These are phyloP conservation scores for Indicator maculatus DNA, from an alignment of 2,113 vertebrate species.

Conservation along the genomic window DNA sequence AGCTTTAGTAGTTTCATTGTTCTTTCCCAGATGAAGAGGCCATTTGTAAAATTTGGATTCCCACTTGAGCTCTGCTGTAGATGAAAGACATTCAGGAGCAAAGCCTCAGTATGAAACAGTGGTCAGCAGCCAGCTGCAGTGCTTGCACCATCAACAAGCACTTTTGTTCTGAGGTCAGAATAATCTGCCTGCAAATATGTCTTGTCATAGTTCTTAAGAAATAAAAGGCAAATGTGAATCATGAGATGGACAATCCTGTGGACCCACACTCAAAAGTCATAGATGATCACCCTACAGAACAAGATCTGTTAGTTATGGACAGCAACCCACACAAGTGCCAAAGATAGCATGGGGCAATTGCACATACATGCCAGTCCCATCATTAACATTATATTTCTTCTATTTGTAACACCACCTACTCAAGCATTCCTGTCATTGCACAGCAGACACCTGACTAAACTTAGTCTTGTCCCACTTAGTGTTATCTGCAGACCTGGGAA, in stretches of 20 bases:
- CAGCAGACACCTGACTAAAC: not conserved
- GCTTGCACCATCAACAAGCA: not conserved
- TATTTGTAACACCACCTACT: not conserved
- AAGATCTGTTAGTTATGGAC: not conserved
- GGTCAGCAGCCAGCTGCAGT: not conserved
- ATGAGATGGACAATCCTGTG: not conserved
- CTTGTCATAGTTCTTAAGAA: not conserved
- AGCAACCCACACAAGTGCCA: not conserved
- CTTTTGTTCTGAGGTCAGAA: not conserved
- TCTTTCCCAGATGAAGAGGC: not conserved
- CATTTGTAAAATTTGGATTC: not conserved
- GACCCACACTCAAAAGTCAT: not conserved
- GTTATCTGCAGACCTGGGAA: not conserved
- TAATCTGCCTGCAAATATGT: not conserved
- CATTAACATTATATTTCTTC: not conserved
- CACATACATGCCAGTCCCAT: not conserved
- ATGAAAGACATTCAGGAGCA: not conserved
- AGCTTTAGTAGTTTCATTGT: not conserved
- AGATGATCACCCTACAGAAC: not conserved
- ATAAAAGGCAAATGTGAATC: not conserved
- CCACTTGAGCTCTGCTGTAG: accelerated
- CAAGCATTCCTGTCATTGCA: not conserved
- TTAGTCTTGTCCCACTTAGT: not conserved
- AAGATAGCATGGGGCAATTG: not conserved
- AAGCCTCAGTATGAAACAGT: not conserved